Percentiles rank a stretch among this genome's conserved stretches.
These are phyloP conservation scores for Hemitrygon akajei DNA, from an alignment of 2,797 vertebrate species.

Conservation along the genomic window DNA sequence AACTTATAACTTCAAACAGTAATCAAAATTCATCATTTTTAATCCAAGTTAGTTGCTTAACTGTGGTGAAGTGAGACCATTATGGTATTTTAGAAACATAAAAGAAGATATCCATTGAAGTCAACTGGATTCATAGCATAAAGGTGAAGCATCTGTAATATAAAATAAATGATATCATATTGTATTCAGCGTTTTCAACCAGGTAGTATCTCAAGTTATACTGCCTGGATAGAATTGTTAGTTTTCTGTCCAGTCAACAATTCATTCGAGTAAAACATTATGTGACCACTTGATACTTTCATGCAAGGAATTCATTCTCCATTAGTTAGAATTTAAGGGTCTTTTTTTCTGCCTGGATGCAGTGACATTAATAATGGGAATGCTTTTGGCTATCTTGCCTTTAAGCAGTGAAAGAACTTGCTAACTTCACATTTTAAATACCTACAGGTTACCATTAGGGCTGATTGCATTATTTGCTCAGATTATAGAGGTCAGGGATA, in stretches of 20 bases:
- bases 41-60: not conserved
- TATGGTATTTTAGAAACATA: not conserved
- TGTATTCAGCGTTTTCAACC: not conserved
- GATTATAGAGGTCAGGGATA: not conserved
- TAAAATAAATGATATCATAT: not conserved
- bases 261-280: not conserved
- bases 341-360: not conserved
- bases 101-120: not conserved
- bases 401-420: not conserved
- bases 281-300: not conserved
- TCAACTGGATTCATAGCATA: not conserved
- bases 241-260: not conserved
- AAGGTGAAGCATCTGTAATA: not conserved
- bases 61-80: not conserved
- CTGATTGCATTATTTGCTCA: not conserved
- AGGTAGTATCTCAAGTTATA: not conserved
- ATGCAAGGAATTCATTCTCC: not conserved
- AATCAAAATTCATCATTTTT: not conserved
- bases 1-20: not conserved
- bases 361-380: not conserved
- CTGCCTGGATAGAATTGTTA: not conserved
- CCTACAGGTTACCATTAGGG: not conserved
- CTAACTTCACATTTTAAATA: not conserved
- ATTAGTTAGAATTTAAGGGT: not conserved
- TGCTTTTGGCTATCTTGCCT: not conserved